Evolutionary conservation across 2,797 vertebrate genomes (phyloP).

Genomic region (Pseudochromis fuscus): DNA sequence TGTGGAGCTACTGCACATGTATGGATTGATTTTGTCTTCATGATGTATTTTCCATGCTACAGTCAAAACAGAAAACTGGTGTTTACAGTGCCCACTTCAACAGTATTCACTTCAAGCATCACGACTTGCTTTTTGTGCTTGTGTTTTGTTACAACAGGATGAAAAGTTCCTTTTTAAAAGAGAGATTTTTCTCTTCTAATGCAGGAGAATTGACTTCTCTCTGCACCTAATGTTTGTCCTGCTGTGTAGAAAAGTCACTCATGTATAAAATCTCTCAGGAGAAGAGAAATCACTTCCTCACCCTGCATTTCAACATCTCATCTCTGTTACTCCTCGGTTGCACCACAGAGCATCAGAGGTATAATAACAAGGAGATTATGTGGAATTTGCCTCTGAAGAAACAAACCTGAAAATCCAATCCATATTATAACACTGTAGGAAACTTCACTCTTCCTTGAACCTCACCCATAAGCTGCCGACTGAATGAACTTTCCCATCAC

Average conservation of each 20-base stretch:
- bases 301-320: constrained; percentile 3
- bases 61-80: background rate
- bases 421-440: background rate
- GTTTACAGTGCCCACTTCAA: background rate
- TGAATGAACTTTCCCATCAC: constrained; percentile 23
- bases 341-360: constrained; percentile 2
- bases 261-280: constrained; percentile 6
- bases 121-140: background rate
- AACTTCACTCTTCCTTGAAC: constrained; percentile 15
- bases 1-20: background rate
- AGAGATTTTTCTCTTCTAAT: background rate
- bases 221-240: background rate
- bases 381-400: constrained; percentile 22
- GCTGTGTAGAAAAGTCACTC: background rate
- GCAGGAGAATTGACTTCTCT: background rate
- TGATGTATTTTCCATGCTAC: background rate
- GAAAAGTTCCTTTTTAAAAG: background rate
- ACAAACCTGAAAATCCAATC: constrained; percentile 11
- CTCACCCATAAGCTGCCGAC: constrained; percentile 13
- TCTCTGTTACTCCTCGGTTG: constrained; percentile 1
- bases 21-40: background rate
- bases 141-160: background rate
- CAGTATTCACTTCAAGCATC: background rate
- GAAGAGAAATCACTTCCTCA: background rate
- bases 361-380: constrained; percentile 2